Evolutionary conservation across 2,113 vertebrate species (phyloP).

Genomic region (Xiphophorus maculatus): DNA sequence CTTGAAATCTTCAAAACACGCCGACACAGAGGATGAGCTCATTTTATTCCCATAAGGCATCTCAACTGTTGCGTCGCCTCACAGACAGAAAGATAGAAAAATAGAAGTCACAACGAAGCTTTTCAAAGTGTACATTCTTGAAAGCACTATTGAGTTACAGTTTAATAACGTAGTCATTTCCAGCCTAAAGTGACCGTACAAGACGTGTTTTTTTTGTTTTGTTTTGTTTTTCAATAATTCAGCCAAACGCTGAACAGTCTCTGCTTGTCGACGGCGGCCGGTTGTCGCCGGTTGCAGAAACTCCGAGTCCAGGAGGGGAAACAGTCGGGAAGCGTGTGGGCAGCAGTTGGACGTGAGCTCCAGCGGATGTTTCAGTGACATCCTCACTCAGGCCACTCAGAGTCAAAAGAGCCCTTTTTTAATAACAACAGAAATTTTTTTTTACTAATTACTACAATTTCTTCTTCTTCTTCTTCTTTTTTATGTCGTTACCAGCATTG

Average conservation of each 20-base stretch:
- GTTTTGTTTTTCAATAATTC: conserved; percentile 1
- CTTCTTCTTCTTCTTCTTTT: conserved; percentile 7
- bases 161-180: not conserved
- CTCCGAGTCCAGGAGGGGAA: conserved; percentile 11
- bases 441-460: conserved; percentile 35
- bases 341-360: conserved; percentile 36
- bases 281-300: conserved; percentile 49
- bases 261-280: conserved; percentile 20
- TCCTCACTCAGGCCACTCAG: conserved; percentile 54
- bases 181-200: not conserved
- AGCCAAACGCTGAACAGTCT: conserved; percentile 29
- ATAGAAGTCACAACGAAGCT: conserved; percentile 59
- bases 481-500: conserved; percentile 46
- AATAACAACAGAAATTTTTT: not conserved
- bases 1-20: not conserved
- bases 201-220: not conserved
- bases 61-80: conserved; percentile 53
- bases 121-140: conserved; percentile 54
- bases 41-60: conserved; percentile 70
- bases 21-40: conserved; percentile 36
- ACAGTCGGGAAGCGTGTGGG: conserved; percentile 29
- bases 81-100: conserved; percentile 72
- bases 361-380: conserved; percentile 26
- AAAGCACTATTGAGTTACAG: conserved; percentile 19
- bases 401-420: conserved; percentile 72